phyloP scores from a whole-genome alignment of 1,140 invertebrate genomes.

The Holotrichia oblita region DNA sequence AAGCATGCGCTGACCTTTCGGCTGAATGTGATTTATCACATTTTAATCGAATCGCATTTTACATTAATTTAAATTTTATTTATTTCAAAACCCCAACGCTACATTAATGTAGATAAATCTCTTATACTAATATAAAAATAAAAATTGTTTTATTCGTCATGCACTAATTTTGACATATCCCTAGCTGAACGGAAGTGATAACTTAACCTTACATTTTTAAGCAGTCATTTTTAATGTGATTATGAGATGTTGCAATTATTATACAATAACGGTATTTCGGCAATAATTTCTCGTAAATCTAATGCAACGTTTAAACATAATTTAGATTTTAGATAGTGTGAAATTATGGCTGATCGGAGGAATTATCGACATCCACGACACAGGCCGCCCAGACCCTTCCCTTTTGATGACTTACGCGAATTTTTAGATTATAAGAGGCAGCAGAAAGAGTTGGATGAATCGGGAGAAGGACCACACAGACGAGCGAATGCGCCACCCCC shows the following conservation, averaged over 20 bases:
- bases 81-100: too few species aligned
- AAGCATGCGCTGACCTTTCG: too few species aligned
- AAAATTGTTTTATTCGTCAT: too few species aligned
- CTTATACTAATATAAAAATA: too few species aligned
- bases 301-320: background rate
- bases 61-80: too few species aligned
- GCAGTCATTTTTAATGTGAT: too few species aligned
- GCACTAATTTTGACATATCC: too few species aligned
- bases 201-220: too few species aligned
- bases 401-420: slow-evolving; percentile 31
- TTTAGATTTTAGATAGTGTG: background rate
- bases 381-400: background rate
- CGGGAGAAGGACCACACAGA: background rate
- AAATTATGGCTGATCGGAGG: slow-evolving; percentile 21
- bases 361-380: slow-evolving; percentile 5
- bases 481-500: slow-evolving; percentile 23
- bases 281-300: background rate
- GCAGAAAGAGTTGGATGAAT: slow-evolving; percentile 7
- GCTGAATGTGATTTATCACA: too few species aligned
- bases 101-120: too few species aligned
- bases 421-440: slow-evolving; percentile 16
- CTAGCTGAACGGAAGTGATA: too few species aligned
- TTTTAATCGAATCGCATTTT: too few species aligned
- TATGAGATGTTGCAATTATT: background rate
- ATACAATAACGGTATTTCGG: background rate